Evolutionary conservation across 2,888 invertebrate species (phyloP).

Genomic region (Halictus quadricinctus): DNA sequence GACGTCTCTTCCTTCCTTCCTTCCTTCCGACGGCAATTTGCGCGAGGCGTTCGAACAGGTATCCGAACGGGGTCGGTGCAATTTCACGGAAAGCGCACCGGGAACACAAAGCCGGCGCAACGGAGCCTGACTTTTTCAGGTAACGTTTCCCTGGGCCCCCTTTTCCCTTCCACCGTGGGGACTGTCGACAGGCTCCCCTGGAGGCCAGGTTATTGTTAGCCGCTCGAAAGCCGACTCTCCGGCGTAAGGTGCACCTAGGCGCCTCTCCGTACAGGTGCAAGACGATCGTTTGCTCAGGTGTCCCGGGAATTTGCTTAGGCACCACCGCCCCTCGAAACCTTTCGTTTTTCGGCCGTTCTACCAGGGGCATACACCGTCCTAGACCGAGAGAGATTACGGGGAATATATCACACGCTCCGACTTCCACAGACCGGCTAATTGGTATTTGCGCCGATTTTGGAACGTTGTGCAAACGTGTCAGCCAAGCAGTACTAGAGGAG

Average conservation of each 20-base stretch:
- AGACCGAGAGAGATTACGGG: slow-evolving; percentile 25
- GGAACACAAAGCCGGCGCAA: slow-evolving; percentile 39
- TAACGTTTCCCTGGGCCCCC: slow-evolving; percentile 63
- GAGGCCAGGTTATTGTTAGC: slow-evolving; percentile 62
- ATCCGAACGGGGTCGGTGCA: slow-evolving; percentile 46
- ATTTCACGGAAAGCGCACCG: slow-evolving; percentile 61
- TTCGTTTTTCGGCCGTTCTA: slow-evolving; percentile 11
- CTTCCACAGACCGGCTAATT: slow-evolving; percentile 18
- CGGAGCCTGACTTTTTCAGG: slow-evolving; percentile 62
- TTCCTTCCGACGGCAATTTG: slow-evolving; percentile 45
- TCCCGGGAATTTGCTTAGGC: slow-evolving; percentile 49
- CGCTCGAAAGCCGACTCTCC: slow-evolving; percentile 54
- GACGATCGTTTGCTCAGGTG: slow-evolving; percentile 64
- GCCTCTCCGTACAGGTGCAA: slow-evolving; percentile 58
- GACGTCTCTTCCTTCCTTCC: slow-evolving; percentile 36
- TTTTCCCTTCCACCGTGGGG: slow-evolving; percentile 29
- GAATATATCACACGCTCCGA: background rate
- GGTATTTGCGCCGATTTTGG: slow-evolving; percentile 16
- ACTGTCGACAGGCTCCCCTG: slow-evolving; percentile 34
- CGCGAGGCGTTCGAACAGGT: slow-evolving; percentile 50
- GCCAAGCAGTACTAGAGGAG: slow-evolving; percentile 4
- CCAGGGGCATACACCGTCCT: background rate
- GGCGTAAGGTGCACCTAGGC: slow-evolving; percentile 54
- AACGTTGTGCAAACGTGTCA: background rate
- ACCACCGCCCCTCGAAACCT: background rate